Percentiles rank a stretch among this genome's conserved stretches.
phyloP scores from a whole-genome alignment of 1,140 invertebrate genomes.

The Nebria ingens region DNA sequence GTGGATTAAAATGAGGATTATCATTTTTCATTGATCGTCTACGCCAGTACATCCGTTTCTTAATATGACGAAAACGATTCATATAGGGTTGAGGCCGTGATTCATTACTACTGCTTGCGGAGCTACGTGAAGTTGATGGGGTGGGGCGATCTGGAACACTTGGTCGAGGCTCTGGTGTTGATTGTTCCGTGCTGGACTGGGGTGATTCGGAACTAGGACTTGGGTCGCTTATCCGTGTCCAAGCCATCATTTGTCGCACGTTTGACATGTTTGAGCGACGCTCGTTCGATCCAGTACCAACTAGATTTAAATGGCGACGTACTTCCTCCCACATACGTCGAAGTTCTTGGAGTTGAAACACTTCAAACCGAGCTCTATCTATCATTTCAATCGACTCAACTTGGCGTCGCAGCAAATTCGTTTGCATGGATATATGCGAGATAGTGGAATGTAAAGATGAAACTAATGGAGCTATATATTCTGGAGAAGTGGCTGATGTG shows the following conservation, averaged over 20 bases:
- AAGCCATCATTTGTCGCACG: conserved; percentile 34
- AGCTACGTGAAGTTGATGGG: not conserved
- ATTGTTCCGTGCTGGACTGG: not conserved
- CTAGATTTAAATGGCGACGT: conserved; percentile 41
- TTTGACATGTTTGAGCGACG: conserved; percentile 26
- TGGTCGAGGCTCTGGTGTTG: conserved; percentile 6
- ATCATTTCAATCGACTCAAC: conserved; percentile 31
- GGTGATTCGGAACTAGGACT: conserved; percentile 24
- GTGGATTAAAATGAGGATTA: conserved; percentile 1
- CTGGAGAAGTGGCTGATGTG: conserved; percentile 10
- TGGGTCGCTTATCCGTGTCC: conserved; percentile 32
- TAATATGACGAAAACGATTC: not conserved
- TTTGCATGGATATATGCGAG: conserved; percentile 29
- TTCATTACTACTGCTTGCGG: conserved; percentile 1
- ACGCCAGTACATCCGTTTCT: conserved; percentile 2
- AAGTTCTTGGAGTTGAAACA: conserved; percentile 45
- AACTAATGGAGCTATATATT: conserved; percentile 26
- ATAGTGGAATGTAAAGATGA: conserved; percentile 29
- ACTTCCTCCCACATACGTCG: conserved; percentile 52
- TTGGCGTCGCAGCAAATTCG: conserved; percentile 25
- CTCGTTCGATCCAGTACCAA: conserved; percentile 13
- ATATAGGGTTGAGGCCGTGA: not conserved
- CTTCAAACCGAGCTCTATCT: conserved; percentile 34
- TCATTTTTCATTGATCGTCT: conserved; percentile 1
- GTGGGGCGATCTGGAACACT: not conserved